Conservation (phyloP, 1,140 invertebrate genomes). For the Andricus grossulariae region DNA sequence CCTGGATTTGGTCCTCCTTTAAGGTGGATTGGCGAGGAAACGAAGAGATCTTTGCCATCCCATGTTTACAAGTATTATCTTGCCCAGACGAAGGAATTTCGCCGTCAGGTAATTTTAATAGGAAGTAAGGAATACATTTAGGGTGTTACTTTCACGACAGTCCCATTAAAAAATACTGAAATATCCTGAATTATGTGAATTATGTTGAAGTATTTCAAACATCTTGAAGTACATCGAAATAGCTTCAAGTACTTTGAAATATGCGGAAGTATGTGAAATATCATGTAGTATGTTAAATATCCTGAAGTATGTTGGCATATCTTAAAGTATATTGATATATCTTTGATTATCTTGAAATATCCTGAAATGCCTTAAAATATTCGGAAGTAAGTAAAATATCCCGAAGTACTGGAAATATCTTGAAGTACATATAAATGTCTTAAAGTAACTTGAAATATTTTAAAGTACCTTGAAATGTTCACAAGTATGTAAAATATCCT, state of each 20-base stretch:
- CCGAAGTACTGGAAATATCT: not conserved
- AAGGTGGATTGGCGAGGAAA: conserved; percentile 83
- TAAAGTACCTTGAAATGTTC: too few species aligned
- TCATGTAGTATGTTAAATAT: not conserved
- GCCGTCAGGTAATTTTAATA: conserved; percentile 64
- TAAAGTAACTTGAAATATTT: too few species aligned
- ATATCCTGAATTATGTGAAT: too few species aligned
- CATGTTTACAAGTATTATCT: conserved; percentile 84
- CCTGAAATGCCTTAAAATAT: not conserved
- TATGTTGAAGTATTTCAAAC: too few species aligned
- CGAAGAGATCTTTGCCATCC: conserved; percentile 78
- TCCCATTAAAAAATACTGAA: too few species aligned
- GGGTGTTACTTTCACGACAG: conserved; percentile 73
- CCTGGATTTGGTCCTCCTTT: conserved; percentile 63
- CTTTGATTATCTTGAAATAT: not conserved
- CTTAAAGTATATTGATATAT: too few species aligned
- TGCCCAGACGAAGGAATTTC: conserved; percentile 76
- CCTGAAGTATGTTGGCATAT: too few species aligned
- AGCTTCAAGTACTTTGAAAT: not conserved
- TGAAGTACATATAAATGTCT: too few species aligned
- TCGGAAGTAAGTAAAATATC: too few species aligned
- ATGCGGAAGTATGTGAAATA: not conserved
- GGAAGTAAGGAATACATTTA: conserved; percentile 63
- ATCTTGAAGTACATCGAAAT: not conserved
- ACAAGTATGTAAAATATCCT: too few species aligned